Evolutionary conservation across 2,888 invertebrate species (phyloP), one percentile per base, ranked within the genome.

Genomic region (Leucozona laternaria): DNA sequence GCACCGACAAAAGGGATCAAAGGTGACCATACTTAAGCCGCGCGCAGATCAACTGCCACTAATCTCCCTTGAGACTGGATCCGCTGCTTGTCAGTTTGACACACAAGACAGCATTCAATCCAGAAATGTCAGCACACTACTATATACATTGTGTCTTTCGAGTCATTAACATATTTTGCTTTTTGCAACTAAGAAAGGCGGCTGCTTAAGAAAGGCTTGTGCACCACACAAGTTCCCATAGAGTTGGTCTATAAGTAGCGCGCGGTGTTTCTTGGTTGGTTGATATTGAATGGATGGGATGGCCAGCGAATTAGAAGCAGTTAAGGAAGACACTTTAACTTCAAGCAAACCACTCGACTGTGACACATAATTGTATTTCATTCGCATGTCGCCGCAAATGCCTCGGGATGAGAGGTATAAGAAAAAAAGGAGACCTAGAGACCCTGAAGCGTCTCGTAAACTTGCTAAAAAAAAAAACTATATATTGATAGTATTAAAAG

Each of bases 101-200:
- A 76, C 72, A 68, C 62, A 80, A 64, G 80, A 80, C 77, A 80
- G 66, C 72, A 68, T 68, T 85, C 85, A 85, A 77, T 85, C 85
- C 48, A 80, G 85, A 85, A 85, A 80, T 37, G 77, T 85, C 80
- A 73, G 68, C 40, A 13, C 48, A 62, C 43, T 31, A 0, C 0
- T 28, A 28, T 22, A 20, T 34, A 68, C 72, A 66, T 40, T 62
- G 50, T 31, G 71, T 64, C 76, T 80, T 34, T 28, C 10, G 60
- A 77, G 72, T 77, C 80, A 80, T 85, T 85, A 85, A 85, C 85
- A 85, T 85, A 85, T 77, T 84, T 84, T 80, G 20, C 71, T 72
- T 76, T 80, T 50, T 58, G 13, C 22, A 34, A 34, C 34, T 5
- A 53, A 28, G 17, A 13, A 7, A 20, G 4, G 45, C 64, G 64